Base-by-base conservation (phyloP, 2,797 vertebrate species). In the Pogoniulus pusillus region DNA sequence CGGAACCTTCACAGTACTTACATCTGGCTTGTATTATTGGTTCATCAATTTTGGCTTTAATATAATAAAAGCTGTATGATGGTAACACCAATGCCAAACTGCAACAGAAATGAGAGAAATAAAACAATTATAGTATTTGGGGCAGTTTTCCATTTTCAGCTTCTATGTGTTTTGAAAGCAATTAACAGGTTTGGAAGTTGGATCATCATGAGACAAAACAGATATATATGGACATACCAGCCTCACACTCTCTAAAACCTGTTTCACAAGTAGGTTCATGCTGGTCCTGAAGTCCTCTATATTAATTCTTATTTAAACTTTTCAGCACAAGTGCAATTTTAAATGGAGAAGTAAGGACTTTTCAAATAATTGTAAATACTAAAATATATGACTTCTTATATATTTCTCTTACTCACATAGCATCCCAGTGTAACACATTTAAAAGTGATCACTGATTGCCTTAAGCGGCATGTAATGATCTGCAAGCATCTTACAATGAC, bases 11-110 rank as follows among this genome's bases (percentile, higher is more conserved):
- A 72, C 7, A 94, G 87, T 98, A 99, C 99, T 99, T 98, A 99
- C 99, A 98, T 97, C 96, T 98, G 71, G 98, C 98, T 98, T 99
- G 98, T 92, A 91, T 98, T 95, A 99, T 98, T 87, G 98, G 97
- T 78, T 99, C 98, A 72, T 98, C 98, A 94, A 99, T 98, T 96
- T 98, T 99, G 79, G 99, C 98, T 97, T 99, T 98, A 97, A 99
- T 99, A 97, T 99, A 99, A 97, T 99, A 98, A 97, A 99, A 98
- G 93, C 98, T 99, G 98, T 99, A 99, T 94, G 98, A 98, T 60
- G 99, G 99, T 93, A 99, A 98, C 93, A 98, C 99, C 93, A 99
- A 97, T 84, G 99, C 99, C 98, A 99, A 98, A 97, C 99, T 99
- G 97, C 65, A 97, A 96, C 26, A 97, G 76, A 98, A 96, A 97